Percentiles rank a stretch among this genome's conserved stretches.
phyloP scores from a whole-genome alignment of 2,113 vertebrate species.

The Xiphophorus maculatus region DNA sequence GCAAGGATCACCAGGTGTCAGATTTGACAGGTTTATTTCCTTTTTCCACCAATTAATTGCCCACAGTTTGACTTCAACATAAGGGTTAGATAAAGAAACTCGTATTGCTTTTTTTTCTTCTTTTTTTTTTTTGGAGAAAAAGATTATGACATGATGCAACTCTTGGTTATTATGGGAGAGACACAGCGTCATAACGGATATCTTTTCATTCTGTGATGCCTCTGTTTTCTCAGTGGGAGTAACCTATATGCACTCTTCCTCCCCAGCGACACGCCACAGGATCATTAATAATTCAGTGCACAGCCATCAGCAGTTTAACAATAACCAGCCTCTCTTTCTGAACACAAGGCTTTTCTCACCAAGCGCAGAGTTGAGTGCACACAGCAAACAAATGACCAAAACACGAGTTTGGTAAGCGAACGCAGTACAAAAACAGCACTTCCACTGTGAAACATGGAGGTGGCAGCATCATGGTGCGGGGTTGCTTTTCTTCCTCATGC shows the following conservation, averaged over 20 bases:
- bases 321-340: slow-evolving; percentile 19
- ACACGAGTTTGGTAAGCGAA: not conserved
- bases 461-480: not conserved
- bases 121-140: slow-evolving; percentile 2
- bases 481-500: not conserved
- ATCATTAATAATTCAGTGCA: slow-evolving; percentile 71
- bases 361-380: not conserved
- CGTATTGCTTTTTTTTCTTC: not conserved
- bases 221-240: slow-evolving; percentile 51
- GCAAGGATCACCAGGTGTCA: not conserved
- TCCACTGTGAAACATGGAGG: too few relatives aligned
- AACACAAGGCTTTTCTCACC: not conserved
- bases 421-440: not conserved
- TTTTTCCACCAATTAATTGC: not conserved
- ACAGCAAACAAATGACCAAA: not conserved
- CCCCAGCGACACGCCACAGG: slow-evolving; percentile 37
- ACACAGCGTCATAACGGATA: slow-evolving; percentile 22
- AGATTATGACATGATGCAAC: not conserved
- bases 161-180: not conserved
- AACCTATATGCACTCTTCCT: slow-evolving; percentile 49
- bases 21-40: not conserved
- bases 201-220: slow-evolving; percentile 25
- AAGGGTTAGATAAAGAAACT: not conserved
- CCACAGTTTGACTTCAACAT: slow-evolving; percentile 4
- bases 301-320: slow-evolving; percentile 36